These are phyloP conservation scores for Oreochromis niloticus DNA, from an alignment of 2,113 vertebrate species.

Conservation along the genomic window DNA sequence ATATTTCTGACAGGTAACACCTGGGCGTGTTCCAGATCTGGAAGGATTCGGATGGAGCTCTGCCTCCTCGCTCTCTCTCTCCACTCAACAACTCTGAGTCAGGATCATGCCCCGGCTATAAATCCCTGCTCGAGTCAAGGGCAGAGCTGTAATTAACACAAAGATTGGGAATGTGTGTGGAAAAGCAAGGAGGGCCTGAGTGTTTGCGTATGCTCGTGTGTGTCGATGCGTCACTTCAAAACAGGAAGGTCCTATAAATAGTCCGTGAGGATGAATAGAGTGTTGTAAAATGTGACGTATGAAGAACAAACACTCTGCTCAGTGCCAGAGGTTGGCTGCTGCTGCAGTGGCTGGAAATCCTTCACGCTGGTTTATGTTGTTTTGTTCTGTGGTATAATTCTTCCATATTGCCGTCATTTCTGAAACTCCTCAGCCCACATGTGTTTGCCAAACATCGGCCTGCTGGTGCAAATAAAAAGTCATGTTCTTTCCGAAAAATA, in stretches of 20 bases:
- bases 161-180: not conserved
- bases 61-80: not conserved
- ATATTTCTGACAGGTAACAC: not conserved
- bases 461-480: not conserved
- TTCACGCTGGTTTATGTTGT: slow-evolving; percentile 20
- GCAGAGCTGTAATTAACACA: slow-evolving; percentile 16
- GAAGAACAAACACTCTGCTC: slow-evolving; percentile 1
- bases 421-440: not conserved
- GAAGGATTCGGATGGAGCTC: not conserved
- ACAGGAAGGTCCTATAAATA: slow-evolving; percentile 33
- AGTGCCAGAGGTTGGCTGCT: not conserved
- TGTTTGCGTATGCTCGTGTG: not conserved
- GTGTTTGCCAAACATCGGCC: not conserved
- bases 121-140: slow-evolving; percentile 16
- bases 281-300: slow-evolving; percentile 12
- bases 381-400: slow-evolving; percentile 11
- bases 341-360: not conserved
- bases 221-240: not conserved
- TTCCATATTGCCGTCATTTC: not conserved
- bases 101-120: not conserved
- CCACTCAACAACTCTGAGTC: not conserved
- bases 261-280: not conserved
- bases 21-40: not conserved
- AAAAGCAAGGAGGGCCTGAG: not conserved
- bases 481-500: not conserved